phyloP scores from a whole-genome alignment of 2,113 vertebrate species.

The Upupa epops region DNA sequence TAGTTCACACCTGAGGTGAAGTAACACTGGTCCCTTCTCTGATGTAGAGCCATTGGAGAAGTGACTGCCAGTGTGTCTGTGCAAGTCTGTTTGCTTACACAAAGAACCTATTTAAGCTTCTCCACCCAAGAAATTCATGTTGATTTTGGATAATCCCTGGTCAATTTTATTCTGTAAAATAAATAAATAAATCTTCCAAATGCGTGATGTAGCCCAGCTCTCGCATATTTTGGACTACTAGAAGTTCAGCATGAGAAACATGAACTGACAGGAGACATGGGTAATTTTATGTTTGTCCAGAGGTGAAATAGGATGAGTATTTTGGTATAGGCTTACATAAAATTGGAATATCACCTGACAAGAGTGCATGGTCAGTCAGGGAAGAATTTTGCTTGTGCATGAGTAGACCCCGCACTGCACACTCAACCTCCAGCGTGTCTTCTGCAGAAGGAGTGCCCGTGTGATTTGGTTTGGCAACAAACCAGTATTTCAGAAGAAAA shows the following conservation, averaged over 20 bases:
- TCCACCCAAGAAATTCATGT: constrained; percentile 67
- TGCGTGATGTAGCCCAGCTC: neutral
- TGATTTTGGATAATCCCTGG: constrained; percentile 56
- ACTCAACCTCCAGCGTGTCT: neutral
- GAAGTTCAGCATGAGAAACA: neutral
- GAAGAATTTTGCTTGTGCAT: neutral
- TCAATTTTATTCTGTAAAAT: constrained; percentile 32
- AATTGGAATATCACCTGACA: neutral
- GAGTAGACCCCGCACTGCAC: neutral
- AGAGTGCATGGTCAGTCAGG: neutral
- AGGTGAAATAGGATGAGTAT: neutral
- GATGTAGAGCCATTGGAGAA: constrained; percentile 23
- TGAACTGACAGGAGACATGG: neutral
- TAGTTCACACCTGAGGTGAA: constrained; percentile 53
- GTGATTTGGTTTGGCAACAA: neutral
- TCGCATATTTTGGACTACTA: neutral
- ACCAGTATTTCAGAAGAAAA: neutral
- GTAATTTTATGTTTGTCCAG: neutral
- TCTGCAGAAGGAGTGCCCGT: neutral
- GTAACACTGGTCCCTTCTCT: constrained; percentile 35
- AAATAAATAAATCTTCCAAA: constrained; percentile 54
- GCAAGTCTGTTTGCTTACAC: constrained; percentile 58
- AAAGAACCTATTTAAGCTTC: constrained; percentile 47
- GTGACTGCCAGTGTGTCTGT: constrained; percentile 44
- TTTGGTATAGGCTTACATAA: neutral